These are phyloP conservation scores for Automeris io DNA, from an alignment of 2,888 invertebrate genomes.

Conservation along the genomic window DNA sequence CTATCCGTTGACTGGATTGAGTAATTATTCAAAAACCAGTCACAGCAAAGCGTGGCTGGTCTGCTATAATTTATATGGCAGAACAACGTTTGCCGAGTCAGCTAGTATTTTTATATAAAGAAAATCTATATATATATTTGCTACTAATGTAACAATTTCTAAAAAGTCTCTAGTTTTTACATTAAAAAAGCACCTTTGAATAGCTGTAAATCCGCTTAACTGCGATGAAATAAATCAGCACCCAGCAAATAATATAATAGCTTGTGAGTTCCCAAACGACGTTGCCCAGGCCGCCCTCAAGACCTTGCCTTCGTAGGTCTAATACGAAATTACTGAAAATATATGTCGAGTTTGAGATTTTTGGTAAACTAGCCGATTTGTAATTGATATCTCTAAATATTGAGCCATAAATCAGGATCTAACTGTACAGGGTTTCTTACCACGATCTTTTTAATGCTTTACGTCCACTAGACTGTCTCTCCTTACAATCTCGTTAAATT, in stretches of 20 bases:
- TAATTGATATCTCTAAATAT: neutral
- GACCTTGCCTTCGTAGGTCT: conserved; percentile 47
- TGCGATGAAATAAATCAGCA: conserved; percentile 53
- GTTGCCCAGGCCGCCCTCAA: conserved; percentile 51
- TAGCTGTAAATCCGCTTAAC: conserved; percentile 62
- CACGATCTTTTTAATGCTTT: too few relatives aligned
- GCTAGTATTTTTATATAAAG: too few relatives aligned
- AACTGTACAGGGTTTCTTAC: too few relatives aligned
- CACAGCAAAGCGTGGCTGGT: neutral
- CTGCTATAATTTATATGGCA: too few relatives aligned
- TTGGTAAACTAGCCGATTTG: neutral
- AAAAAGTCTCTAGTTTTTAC: neutral
- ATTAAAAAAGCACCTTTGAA: conserved; percentile 44
- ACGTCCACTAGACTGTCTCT: too few relatives aligned
- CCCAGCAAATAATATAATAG: conserved; percentile 58
- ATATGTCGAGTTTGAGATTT: too few relatives aligned
- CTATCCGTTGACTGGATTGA: too few relatives aligned
- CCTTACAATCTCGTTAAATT: too few relatives aligned
- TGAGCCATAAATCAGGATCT: too few relatives aligned
- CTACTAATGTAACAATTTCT: too few relatives aligned
- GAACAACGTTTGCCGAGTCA: too few relatives aligned
- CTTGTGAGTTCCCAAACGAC: conserved; percentile 50
- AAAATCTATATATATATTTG: neutral
- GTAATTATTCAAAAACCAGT: too few relatives aligned
- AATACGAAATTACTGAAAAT: conserved; percentile 56